These are phyloP conservation scores for Macroramphosus scolopax DNA, from an alignment of 2,797 vertebrate genomes.

Conservation along the genomic window DNA sequence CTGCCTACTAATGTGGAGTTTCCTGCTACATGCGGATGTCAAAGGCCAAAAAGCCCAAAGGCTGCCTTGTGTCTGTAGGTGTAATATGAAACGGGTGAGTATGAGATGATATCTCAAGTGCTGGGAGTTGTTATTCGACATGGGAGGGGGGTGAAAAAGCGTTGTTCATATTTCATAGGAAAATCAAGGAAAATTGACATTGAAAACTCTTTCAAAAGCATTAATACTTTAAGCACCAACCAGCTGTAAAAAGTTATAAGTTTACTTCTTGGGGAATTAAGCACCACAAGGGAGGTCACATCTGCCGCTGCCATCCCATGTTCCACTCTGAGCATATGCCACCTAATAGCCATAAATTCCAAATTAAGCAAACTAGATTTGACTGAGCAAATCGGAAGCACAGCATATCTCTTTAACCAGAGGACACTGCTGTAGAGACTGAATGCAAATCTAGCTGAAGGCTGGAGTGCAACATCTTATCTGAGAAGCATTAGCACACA, in stretches of 20 bases:
- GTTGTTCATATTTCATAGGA: too few relatives aligned
- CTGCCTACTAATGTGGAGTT: too few relatives aligned
- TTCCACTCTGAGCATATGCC: conserved; percentile 12
- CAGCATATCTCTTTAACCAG: conserved; percentile 33
- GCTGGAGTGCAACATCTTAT: conserved; percentile 53
- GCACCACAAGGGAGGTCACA: conserved; percentile 37
- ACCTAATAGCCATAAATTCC: conserved; percentile 31
- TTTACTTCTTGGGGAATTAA: conserved; percentile 19
- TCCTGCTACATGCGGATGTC: too few relatives aligned
- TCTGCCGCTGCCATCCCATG: conserved; percentile 16
- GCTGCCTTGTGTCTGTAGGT: too few relatives aligned
- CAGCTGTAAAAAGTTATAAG: conserved; percentile 19
- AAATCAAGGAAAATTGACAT: too few relatives aligned
- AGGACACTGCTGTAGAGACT: conserved; percentile 35
- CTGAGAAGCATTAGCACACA: conserved; percentile 53
- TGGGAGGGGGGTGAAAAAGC: too few relatives aligned
- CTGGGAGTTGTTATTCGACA: too few relatives aligned
- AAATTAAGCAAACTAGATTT: conserved; percentile 38
- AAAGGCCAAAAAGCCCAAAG: too few relatives aligned
- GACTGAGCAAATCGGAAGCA: conserved; percentile 27
- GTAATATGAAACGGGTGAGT: too few relatives aligned
- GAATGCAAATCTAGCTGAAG: conserved; percentile 48
- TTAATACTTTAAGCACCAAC: conserved; percentile 20
- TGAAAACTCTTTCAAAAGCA: conserved; percentile 37
- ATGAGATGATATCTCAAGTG: too few relatives aligned